phyloP scores from a whole-genome alignment of 2,797 vertebrate genomes.

The Melanotaenia nigrans region DNA sequence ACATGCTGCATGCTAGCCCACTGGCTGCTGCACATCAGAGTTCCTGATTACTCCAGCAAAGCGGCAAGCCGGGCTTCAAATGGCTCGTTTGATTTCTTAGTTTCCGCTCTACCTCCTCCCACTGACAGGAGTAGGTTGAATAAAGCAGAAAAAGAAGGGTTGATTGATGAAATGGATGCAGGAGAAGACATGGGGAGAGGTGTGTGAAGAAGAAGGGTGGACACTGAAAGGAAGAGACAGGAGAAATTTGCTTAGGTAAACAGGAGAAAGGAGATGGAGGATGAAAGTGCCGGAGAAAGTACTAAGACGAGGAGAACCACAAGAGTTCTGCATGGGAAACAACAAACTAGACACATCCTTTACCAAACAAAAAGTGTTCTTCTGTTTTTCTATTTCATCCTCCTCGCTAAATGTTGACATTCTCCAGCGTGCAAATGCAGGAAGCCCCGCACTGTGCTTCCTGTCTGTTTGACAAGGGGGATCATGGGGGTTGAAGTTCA shows the following conservation, averaged over 20 bases:
- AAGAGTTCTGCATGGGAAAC: constrained; percentile 35
- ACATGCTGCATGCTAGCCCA: constrained; percentile 36
- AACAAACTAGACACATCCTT: constrained; percentile 58
- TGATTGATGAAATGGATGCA: constrained; percentile 53
- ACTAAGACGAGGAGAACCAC: constrained; percentile 31
- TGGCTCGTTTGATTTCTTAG: constrained; percentile 60
- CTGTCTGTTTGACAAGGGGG: constrained; percentile 74
- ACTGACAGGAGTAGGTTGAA: constrained; percentile 35
- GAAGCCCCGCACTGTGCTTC: constrained; percentile 68
- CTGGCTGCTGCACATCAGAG: constrained; percentile 49
- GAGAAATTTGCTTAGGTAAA: constrained; percentile 37
- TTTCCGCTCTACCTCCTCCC: constrained; percentile 45
- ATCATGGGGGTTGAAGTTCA: constrained; percentile 76
- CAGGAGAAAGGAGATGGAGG: constrained; percentile 27
- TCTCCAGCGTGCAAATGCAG: constrained; percentile 62
- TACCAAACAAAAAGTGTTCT: constrained; percentile 58
- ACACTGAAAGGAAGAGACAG: constrained; percentile 44
- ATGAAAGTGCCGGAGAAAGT: constrained; percentile 60
- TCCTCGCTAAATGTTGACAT: constrained; percentile 70
- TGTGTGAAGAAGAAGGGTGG: constrained; percentile 34
- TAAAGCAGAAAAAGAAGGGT: constrained; percentile 23
- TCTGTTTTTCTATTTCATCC: constrained; percentile 53
- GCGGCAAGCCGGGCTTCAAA: constrained; percentile 61
- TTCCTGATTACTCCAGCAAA: constrained; percentile 48
- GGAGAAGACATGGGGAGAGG: constrained; percentile 37